Evolutionary conservation across 1,140 invertebrate genomes (phyloP).

Genomic region (Nasonia longicornis): DNA sequence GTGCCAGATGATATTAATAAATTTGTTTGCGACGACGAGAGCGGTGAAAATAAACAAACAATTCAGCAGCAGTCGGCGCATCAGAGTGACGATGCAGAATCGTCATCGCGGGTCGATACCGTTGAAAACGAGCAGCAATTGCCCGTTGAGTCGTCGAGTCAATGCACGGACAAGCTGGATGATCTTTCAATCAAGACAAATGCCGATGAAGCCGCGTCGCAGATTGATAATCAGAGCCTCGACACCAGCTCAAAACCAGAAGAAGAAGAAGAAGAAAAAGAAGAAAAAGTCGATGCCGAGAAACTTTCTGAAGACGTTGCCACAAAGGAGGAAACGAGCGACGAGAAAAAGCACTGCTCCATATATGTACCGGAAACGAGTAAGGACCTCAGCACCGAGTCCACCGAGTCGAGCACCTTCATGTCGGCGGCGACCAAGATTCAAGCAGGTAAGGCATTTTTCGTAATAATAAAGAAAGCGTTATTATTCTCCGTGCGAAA

Average conservation of each 20-base stretch:
- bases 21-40: background rate
- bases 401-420: constrained; percentile 46
- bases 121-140: constrained; percentile 26
- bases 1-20: background rate
- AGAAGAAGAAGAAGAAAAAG: background rate
- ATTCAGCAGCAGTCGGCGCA: background rate
- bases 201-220: background rate
- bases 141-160: constrained; percentile 18
- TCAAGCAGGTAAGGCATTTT: constrained; percentile 56
- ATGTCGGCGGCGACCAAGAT: constrained; percentile 56
- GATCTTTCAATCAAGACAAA: constrained; percentile 17
- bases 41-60: background rate
- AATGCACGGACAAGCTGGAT: background rate
- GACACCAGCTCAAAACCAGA: background rate
- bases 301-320: no score
- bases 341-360: constrained; percentile 39
- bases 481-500: background rate
- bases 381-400: constrained; percentile 35
- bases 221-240: background rate
- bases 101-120: background rate
- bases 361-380: constrained; percentile 46
- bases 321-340: constrained; percentile 15
- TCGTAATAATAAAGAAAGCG: background rate
- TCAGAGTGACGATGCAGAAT: background rate
- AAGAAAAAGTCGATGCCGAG: background rate